phyloP scores from a whole-genome alignment of 2,113 vertebrate species.

The Plecturocebus donacophilus region DNA sequence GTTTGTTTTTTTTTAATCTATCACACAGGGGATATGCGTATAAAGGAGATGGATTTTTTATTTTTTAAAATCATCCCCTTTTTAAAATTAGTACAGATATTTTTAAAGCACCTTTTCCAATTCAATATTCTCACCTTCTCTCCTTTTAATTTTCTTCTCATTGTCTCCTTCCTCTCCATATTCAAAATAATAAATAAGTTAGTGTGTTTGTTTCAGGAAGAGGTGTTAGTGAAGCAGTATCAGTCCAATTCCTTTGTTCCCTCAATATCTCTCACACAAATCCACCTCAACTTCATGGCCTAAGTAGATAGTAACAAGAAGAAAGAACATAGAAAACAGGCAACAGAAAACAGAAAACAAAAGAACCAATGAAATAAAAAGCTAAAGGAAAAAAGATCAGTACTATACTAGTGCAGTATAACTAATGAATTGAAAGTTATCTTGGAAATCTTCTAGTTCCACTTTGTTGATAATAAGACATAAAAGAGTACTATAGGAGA shows the following conservation, averaged over 20 bases:
- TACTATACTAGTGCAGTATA: not conserved
- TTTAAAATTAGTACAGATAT: not conserved
- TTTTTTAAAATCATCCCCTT: constrained; percentile 23
- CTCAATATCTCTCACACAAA: not conserved
- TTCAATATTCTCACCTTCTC: not conserved
- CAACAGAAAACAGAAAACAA: not conserved
- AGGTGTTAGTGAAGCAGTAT: not conserved
- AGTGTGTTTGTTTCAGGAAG: not conserved
- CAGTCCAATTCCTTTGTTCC: not conserved
- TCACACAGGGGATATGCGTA: not conserved
- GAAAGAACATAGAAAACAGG: not conserved
- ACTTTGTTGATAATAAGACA: not conserved
- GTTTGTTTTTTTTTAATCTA: not conserved
- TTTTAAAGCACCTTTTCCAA: not conserved
- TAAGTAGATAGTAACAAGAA: not conserved
- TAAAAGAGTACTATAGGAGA: not conserved
- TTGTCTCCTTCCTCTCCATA: not conserved
- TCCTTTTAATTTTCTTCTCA: not conserved
- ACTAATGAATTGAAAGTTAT: not conserved
- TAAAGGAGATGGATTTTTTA: not conserved
- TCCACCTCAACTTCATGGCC: not conserved
- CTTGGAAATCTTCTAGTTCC: not conserved
- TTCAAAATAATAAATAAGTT: not conserved
- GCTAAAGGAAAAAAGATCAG: not conserved
- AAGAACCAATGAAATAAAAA: not conserved